These are phyloP conservation scores for Scolopax mira DNA, from an alignment of 2,113 vertebrate species.

Conservation along the genomic window DNA sequence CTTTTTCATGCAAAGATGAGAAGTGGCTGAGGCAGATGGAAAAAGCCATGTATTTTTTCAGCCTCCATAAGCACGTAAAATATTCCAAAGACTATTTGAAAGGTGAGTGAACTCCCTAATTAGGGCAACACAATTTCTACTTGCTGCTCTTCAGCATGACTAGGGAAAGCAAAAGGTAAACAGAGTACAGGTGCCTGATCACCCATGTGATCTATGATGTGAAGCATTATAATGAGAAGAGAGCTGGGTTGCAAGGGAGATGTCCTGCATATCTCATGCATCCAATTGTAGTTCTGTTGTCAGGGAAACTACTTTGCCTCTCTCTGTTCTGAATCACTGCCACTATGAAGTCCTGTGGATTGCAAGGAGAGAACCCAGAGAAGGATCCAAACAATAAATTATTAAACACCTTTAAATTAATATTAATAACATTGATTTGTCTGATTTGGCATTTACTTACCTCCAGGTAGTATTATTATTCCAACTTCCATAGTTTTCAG, in stretches of 20 bases:
- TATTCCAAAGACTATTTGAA: neutral
- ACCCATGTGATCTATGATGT: neutral
- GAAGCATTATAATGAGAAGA: neutral
- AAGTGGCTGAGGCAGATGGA: neutral
- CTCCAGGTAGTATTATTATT: neutral
- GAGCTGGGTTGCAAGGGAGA: neutral
- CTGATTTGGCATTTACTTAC: neutral
- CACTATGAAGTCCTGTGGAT: neutral
- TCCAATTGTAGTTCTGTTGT: slow-evolving; percentile 23
- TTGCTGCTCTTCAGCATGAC: neutral
- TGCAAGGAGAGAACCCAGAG: neutral
- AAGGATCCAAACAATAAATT: neutral
- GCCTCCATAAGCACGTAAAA: neutral
- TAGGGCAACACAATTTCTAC: neutral
- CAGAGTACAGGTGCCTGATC: neutral
- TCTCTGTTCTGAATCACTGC: neutral
- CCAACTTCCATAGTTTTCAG: neutral
- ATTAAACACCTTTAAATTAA: slow-evolving; percentile 14
- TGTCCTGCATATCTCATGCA: neutral
- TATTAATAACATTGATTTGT: slow-evolving; percentile 10
- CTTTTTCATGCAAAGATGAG: neutral
- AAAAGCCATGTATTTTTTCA: neutral
- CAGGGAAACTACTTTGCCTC: slow-evolving; percentile 5
- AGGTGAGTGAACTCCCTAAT: neutral
- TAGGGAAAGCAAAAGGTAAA: neutral